A percentile compares a stretch with the other conserved stretches of the same genome.
phyloP scores from a whole-genome alignment of 2,888 invertebrate species.

The Polyploca ridens region DNA sequence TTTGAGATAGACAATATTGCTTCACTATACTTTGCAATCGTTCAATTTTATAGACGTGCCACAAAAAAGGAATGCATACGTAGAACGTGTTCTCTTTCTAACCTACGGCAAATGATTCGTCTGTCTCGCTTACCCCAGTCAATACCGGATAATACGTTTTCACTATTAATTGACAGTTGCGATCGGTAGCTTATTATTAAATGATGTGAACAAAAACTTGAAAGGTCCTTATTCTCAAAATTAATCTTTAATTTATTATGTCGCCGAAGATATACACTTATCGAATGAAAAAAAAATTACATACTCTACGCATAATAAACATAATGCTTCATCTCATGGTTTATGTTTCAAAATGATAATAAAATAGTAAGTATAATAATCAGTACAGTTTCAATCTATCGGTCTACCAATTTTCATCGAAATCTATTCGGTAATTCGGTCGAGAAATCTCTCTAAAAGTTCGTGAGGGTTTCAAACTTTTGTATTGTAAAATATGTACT shows the following conservation, averaged over 20 bases:
- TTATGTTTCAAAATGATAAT: no score
- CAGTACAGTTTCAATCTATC: no score
- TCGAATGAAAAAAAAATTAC: no score
- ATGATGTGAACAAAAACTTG: not conserved
- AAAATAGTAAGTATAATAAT: no score
- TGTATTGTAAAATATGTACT: no score
- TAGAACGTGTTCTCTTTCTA: not conserved
- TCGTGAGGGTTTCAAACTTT: no score
- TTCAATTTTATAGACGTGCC: not conserved
- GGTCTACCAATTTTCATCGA: no score
- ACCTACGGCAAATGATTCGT: not conserved
- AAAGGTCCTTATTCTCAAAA: not conserved
- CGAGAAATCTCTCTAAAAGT: no score
- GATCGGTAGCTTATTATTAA: constrained; percentile 10
- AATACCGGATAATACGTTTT: not conserved
- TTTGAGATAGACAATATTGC: not conserved
- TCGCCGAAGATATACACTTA: not conserved
- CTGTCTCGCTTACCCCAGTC: not conserved
- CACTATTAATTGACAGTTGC: constrained; percentile 7
- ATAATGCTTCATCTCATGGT: no score
- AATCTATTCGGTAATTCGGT: no score
- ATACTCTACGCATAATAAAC: no score
- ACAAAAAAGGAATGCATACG: not conserved
- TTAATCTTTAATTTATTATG: not conserved
- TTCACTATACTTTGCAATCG: not conserved